Evolutionary conservation across 2,797 vertebrate genomes (phyloP), one percentile per base, ranked within the genome.

Genomic region (Danio choprae): DNA sequence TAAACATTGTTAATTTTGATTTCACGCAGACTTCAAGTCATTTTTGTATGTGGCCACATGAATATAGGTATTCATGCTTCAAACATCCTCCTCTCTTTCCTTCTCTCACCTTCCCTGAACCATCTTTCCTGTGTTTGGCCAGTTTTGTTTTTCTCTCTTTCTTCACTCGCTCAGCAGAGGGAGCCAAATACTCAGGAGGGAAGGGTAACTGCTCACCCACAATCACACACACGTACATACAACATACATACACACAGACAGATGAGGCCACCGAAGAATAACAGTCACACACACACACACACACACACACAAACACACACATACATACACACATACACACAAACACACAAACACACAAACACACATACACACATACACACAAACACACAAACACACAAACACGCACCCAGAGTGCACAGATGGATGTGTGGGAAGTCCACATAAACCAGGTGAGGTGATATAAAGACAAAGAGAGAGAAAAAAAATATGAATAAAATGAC

Each of bases 161-260:
- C 94, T 94, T 95, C 93, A 91, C 83, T 87, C 91, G 91, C 84
- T 95, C 94, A 91, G 93, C 91, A 87, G 93, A 89, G 51, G 93
- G 94, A 88, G 94, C 93, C 93, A 95, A 92, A 94, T 95, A 95
- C 87, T 94, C 94, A 86, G 94, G 94, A 89, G 93, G 94, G 89
- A 95, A 94, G 91, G 93, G 93, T 91, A 95, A 92, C 94, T 95
- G 90, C 90, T 90, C 91, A 85, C 90, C 89, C 87, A 74, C 58
- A 77, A 81, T 78, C 72, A 85, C 85, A 89, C 84, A 80, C 38
- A 72, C 38, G 46, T 29, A 51, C 60, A 90, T 79, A 88, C 81
- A 85, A 82, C 69, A 40, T 22, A 38, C 70, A 74, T 55, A 63
- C 48, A 50, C 38, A 22, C 15, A 63, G 62, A 74, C 43, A 50